phyloP scores from a whole-genome alignment of 2,113 vertebrate species.

The Sardina pilchardus region DNA sequence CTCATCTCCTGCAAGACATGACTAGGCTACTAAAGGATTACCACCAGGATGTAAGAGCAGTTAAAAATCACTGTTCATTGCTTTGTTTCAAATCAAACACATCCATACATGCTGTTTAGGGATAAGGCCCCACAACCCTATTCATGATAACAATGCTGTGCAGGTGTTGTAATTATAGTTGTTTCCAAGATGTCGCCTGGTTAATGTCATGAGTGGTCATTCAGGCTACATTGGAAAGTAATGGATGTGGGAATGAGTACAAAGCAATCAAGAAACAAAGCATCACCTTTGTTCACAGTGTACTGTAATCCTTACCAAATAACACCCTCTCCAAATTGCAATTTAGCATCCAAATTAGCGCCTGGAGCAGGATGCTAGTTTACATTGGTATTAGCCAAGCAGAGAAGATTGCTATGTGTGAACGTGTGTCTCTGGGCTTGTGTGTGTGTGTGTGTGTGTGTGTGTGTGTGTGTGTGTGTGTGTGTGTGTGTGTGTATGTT shows the following conservation, averaged over 20 bases:
- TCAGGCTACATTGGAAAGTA: slow-evolving; percentile 10
- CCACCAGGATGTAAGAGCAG: not conserved
- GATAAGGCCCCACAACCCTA: not conserved
- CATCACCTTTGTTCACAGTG: slow-evolving; percentile 36
- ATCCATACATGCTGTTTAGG: not conserved
- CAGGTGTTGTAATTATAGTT: slow-evolving; percentile 16
- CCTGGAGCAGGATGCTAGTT: slow-evolving; percentile 59
- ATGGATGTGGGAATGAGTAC: slow-evolving; percentile 19
- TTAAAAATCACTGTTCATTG: not conserved
- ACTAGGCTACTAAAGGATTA: not conserved
- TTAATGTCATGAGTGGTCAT: not conserved
- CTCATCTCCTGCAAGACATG: not conserved
- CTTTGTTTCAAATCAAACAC: slow-evolving; percentile 2
- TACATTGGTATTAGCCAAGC: slow-evolving; percentile 51
- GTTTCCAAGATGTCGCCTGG: slow-evolving; percentile 16
- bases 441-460: slow-evolving; percentile 25
- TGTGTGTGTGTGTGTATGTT: slow-evolving; percentile 36
- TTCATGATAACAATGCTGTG: slow-evolving; percentile 13
- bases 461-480: slow-evolving; percentile 30
- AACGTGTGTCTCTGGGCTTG: slow-evolving; percentile 24
- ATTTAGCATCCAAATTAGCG: slow-evolving; percentile 58
- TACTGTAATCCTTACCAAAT: slow-evolving; percentile 33
- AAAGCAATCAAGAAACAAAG: slow-evolving; percentile 18
- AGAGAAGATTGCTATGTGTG: slow-evolving; percentile 30
- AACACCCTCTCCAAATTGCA: slow-evolving; percentile 43